These are phyloP conservation scores for Manduca sexta DNA, from an alignment of 1,140 invertebrate species.

Conservation along the genomic window DNA sequence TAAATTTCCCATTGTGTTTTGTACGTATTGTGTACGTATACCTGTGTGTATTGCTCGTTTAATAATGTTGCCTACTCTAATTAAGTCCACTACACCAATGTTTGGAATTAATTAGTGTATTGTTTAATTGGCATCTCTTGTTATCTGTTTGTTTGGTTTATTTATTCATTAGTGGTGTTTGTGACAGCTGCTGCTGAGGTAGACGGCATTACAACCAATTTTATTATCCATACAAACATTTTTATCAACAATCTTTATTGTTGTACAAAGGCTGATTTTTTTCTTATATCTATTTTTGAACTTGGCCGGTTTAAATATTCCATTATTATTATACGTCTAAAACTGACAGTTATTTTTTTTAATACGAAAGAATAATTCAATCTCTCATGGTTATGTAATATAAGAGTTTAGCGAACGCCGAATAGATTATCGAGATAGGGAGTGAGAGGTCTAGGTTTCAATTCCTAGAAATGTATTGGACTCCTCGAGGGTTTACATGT, in stretches of 20 bases:
- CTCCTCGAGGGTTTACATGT: too few relatives aligned
- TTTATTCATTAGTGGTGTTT: conserved; percentile 71
- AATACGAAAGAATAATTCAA: too few relatives aligned
- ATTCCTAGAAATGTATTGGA: too few relatives aligned
- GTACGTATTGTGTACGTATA: conserved; percentile 23
- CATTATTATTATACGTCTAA: too few relatives aligned
- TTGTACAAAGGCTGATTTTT: not conserved
- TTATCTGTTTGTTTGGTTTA: conserved; percentile 72
- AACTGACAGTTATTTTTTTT: too few relatives aligned
- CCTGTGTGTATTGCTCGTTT: conserved; percentile 45
- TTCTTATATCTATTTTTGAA: not conserved
- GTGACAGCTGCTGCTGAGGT: conserved; percentile 62
- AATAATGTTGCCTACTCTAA: conserved; percentile 68
- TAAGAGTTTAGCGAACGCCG: too few relatives aligned
- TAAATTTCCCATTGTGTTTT: conserved; percentile 36
- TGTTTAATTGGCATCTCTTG: conserved; percentile 73
- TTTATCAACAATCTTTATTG: not conserved
- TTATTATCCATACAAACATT: conserved; percentile 10
- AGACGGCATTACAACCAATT: conserved; percentile 33
- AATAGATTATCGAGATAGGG: too few relatives aligned
- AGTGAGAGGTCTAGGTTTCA: too few relatives aligned
- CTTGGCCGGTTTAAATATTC: not conserved
- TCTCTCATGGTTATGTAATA: too few relatives aligned
- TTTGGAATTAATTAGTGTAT: conserved; percentile 73
- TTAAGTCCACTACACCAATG: conserved; percentile 72